These are phyloP conservation scores for Drosophila pallidifrons DNA, from an alignment of 1,140 invertebrate genomes.

Conservation along the genomic window DNA sequence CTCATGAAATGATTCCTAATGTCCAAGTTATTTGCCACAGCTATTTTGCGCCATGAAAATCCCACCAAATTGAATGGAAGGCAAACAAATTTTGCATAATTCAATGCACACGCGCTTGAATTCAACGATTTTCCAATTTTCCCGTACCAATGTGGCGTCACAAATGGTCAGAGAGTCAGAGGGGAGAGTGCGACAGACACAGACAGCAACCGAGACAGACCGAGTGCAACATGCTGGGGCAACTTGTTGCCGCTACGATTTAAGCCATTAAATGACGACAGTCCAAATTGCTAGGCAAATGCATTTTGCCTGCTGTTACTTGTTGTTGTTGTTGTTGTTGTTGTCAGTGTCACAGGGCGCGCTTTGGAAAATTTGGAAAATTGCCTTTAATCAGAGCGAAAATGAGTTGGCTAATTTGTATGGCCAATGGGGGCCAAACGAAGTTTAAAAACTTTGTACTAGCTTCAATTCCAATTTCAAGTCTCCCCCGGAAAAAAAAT, in stretches of 20 bases:
- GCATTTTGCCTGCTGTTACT: conserved; percentile 39
- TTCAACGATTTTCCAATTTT: conserved; percentile 63
- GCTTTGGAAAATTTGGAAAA: conserved; percentile 75
- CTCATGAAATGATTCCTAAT: neutral
- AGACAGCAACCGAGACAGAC: neutral
- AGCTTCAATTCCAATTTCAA: conserved; percentile 6
- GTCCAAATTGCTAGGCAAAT: conserved; percentile 66
- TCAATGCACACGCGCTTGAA: conserved; percentile 70
- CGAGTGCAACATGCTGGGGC: conserved; percentile 31
- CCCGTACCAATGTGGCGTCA: conserved; percentile 50
- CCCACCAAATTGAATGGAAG: conserved; percentile 46
- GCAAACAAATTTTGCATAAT: conserved; percentile 67
- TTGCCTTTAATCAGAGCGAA: conserved; percentile 83
- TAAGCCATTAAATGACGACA: conserved; percentile 75
- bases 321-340: conserved; percentile 48
- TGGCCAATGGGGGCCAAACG: conserved; percentile 28
- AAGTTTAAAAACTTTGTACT: conserved; percentile 8
- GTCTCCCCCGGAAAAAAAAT: neutral
- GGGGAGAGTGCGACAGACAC: neutral
- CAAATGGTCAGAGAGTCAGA: conserved; percentile 44
- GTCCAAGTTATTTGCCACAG: conserved; percentile 18
- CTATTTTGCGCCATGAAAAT: conserved; percentile 25
- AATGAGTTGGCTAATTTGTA: conserved; percentile 75
- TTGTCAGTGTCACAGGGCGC: conserved; percentile 67
- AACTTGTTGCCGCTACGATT: conserved; percentile 57